phyloP scores from a whole-genome alignment of 2,888 invertebrate genomes.

The Dioctria linearis region DNA sequence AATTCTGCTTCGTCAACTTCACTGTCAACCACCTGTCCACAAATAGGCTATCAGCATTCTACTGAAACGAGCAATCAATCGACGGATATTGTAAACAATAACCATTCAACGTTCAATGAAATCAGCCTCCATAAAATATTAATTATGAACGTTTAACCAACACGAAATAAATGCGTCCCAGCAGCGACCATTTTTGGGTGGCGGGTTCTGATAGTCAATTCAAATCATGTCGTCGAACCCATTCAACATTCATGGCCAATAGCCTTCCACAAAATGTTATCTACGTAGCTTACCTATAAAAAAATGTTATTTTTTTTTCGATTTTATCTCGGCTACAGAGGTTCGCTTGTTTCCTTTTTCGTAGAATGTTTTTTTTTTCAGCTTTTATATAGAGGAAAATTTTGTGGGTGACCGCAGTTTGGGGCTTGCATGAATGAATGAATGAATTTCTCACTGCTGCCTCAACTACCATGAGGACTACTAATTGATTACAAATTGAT shows the following conservation, averaged over 20 bases:
- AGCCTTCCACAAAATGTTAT: slow-evolving; percentile 34
- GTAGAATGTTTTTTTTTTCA: neutral
- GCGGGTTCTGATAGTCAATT: slow-evolving; percentile 37
- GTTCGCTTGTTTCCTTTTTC: slow-evolving; percentile 9
- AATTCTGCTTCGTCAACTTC: no score
- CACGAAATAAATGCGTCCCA: slow-evolving; percentile 47
- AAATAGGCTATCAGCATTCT: slow-evolving; percentile 32
- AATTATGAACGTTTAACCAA: slow-evolving; percentile 51
- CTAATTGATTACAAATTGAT: slow-evolving; percentile 58
- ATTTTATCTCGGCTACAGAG: slow-evolving; percentile 5
- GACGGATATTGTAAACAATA: slow-evolving; percentile 54
- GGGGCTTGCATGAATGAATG: slow-evolving; percentile 14
- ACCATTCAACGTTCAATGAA: slow-evolving; percentile 45
- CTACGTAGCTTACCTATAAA: neutral
- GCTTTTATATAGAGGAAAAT: neutral
- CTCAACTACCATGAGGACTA: slow-evolving; percentile 27
- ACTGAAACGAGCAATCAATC: slow-evolving; percentile 44
- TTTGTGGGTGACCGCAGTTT: slow-evolving; percentile 44
- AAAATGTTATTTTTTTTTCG: slow-evolving; percentile 25
- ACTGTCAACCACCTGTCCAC: slow-evolving; percentile 17
- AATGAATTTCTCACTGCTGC: slow-evolving; percentile 12
- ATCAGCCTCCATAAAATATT: slow-evolving; percentile 51
- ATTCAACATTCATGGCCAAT: slow-evolving; percentile 49
- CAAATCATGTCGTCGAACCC: slow-evolving; percentile 49
- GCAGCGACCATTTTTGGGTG: slow-evolving; percentile 44